phyloP scores from a whole-genome alignment of 2,797 vertebrate species.

The Hoplostethus mediterraneus region DNA sequence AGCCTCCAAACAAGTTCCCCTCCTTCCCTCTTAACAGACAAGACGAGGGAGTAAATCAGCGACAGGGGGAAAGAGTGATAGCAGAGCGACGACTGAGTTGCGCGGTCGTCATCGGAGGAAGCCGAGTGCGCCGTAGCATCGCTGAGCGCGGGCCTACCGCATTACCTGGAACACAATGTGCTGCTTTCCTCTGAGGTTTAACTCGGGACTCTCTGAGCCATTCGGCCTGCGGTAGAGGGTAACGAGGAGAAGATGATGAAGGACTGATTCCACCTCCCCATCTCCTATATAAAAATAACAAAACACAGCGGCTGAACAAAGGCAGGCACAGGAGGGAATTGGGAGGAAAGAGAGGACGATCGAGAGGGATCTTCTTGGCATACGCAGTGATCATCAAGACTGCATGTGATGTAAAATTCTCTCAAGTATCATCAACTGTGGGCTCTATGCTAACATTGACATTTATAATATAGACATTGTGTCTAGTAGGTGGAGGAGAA shows the following conservation, averaged over 20 bases:
- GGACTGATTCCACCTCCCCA: conserved; percentile 15
- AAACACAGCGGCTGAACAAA: conserved; percentile 19
- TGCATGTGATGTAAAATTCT: conserved; percentile 42
- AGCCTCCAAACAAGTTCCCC: not conserved
- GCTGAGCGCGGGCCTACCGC: not conserved
- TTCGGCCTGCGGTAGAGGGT: not conserved
- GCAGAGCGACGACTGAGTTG: conserved; percentile 2
- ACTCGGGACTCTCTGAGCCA: not conserved
- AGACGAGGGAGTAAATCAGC: not conserved
- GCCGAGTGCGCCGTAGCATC: conserved; percentile 1
- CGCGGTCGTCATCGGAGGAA: not conserved
- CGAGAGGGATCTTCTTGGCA: not conserved
- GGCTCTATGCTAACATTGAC: conserved; percentile 25
- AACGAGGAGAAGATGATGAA: conserved; percentile 24
- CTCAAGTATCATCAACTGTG: conserved; percentile 30
- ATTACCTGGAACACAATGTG: conserved; percentile 14
- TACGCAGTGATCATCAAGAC: not conserved
- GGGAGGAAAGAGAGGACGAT: conserved; percentile 7
- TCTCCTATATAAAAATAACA: conserved; percentile 6
- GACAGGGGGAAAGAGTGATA: not conserved
- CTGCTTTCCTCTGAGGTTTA: conserved; percentile 18
- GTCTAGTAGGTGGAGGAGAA: conserved; percentile 37
- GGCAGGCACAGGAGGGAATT: conserved; percentile 32
- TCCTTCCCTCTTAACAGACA: not conserved
- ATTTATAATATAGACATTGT: conserved; percentile 40